Evolutionary conservation across 2,113 vertebrate species (phyloP).

Genomic region (Blennius ocellaris): DNA sequence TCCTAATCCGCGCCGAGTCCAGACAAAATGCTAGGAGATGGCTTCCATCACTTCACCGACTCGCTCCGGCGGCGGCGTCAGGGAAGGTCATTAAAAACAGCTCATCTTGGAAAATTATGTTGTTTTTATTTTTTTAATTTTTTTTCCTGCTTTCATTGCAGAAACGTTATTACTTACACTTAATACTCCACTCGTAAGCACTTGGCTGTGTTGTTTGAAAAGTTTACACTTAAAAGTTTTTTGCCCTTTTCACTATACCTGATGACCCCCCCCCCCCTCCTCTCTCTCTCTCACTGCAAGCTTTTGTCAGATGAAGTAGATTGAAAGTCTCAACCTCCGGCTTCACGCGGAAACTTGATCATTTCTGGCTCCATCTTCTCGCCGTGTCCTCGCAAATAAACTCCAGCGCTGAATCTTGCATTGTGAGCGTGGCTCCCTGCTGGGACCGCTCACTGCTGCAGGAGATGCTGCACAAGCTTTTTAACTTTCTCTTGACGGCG

Average conservation of each 20-base stretch:
- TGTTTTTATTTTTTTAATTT: no score
- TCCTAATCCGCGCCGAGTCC: not conserved
- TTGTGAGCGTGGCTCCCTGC: not conserved
- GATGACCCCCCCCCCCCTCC: no score
- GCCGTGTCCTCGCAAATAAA: not conserved
- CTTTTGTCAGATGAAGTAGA: not conserved
- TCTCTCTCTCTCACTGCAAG: no score
- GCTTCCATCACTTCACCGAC: not conserved
- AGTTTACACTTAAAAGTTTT: no score
- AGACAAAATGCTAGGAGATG: not conserved
- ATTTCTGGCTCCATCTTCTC: not conserved
- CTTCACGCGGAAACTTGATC: not conserved
- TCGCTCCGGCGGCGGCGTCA: not conserved
- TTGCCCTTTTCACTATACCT: no score
- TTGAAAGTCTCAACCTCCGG: not conserved
- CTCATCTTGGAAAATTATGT: no score
- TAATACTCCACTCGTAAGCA: no score
- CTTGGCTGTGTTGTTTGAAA: no score
- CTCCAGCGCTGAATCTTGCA: not conserved
- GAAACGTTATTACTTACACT: no score
- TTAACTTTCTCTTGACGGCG: not conserved
- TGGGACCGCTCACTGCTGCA: not conserved
- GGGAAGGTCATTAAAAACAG: not conserved
- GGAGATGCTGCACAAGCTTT: slow-evolving; percentile 6
- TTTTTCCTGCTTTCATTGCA: no score